Percentiles rank a stretch among this genome's conserved stretches.
Evolutionary conservation across 2,113 vertebrate species (phyloP).

Genomic region (Tyto alba): DNA sequence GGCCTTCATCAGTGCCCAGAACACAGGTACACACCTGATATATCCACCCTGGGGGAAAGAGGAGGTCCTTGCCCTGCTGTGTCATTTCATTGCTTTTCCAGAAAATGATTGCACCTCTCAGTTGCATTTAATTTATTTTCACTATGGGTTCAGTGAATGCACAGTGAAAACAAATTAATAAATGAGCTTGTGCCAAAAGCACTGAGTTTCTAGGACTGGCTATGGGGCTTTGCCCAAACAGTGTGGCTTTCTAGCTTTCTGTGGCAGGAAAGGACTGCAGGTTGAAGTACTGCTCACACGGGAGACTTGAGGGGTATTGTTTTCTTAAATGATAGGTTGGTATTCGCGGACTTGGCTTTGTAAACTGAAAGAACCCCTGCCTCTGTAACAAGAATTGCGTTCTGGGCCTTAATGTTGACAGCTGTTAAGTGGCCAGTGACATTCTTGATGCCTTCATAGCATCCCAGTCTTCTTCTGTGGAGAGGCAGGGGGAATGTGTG

Average conservation of each 20-base stretch:
- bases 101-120: neutral
- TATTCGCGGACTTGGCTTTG: neutral
- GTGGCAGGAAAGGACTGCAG: neutral
- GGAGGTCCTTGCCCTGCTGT: neutral
- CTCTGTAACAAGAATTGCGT: neutral
- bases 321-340: neutral
- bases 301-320: neutral
- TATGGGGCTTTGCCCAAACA: neutral
- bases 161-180: neutral
- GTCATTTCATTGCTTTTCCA: neutral
- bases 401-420: neutral
- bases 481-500: neutral
- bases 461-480: neutral
- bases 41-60: neutral
- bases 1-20: slow-evolving; percentile 94
- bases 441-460: neutral
- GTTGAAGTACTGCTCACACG: neutral
- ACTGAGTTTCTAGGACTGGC: neutral
- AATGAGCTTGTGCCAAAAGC: neutral
- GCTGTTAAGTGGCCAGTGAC: neutral
- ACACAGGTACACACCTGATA: slow-evolving; percentile 79
- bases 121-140: neutral
- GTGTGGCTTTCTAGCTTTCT: neutral
- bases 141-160: neutral
- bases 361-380: neutral